Conservation (phyloP, 2,797 vertebrate genomes). For the Enteromius unitaeniatus region DNA sequence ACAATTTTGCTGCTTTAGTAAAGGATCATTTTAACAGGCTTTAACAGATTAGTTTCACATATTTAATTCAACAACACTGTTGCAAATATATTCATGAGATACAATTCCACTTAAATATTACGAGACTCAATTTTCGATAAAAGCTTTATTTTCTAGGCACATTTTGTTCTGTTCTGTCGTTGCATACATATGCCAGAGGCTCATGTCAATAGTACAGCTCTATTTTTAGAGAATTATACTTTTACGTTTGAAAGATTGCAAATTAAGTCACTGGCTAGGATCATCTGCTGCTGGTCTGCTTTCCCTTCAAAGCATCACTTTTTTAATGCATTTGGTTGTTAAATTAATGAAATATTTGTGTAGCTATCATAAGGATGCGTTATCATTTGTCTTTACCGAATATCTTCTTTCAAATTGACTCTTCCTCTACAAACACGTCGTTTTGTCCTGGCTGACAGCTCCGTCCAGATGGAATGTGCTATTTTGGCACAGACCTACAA, state of each 20-base stretch:
- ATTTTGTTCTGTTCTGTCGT: not conserved
- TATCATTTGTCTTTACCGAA: constrained; percentile 20
- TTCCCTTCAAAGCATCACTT: not conserved
- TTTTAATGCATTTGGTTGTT: not conserved
- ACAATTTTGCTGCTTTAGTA: not conserved
- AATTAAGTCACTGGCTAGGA: not conserved
- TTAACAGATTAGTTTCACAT: constrained; percentile 14
- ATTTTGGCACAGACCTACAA: constrained; percentile 42
- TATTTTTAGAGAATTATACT: not conserved
- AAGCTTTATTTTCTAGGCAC: constrained; percentile 1
- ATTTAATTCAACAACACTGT: constrained; percentile 15
- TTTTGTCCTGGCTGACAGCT: constrained; percentile 34
- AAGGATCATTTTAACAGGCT: not conserved
- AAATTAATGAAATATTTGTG: not conserved
- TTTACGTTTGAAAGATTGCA: not conserved
- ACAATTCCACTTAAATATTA: constrained; percentile 8
- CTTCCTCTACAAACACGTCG: constrained; percentile 25
- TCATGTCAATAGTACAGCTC: not conserved
- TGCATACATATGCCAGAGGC: not conserved
- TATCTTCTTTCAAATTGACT: constrained; percentile 1
- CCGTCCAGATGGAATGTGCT: constrained; percentile 33
- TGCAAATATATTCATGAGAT: constrained; percentile 27
- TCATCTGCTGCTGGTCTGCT: not conserved
- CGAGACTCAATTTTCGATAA: not conserved
- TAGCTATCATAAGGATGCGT: not conserved